phyloP scores from a whole-genome alignment of 2,888 invertebrate genomes.

The Cephus runcator region DNA sequence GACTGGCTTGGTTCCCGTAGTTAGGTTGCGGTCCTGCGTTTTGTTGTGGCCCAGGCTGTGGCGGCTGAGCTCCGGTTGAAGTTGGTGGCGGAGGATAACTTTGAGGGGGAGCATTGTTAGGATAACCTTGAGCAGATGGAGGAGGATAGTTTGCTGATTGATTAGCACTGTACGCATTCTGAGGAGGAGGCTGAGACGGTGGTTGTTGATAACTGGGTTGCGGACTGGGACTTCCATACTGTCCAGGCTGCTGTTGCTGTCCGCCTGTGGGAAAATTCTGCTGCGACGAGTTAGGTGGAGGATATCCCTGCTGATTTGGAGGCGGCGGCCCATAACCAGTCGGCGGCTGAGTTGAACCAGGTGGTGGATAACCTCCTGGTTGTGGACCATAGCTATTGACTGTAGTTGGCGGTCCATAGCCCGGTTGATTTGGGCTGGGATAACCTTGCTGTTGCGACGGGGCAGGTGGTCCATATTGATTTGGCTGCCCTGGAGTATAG shows the following conservation, averaged over 20 bases:
- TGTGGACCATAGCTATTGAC: conserved; percentile 63
- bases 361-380: conserved; percentile 72
- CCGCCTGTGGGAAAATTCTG: conserved; percentile 64
- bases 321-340: conserved; percentile 74
- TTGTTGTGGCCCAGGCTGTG: conserved; percentile 68
- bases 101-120: conserved; percentile 60
- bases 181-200: conserved; percentile 51
- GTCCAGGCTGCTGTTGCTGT: conserved; percentile 58
- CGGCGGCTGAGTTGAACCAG: conserved; percentile 68
- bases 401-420: conserved; percentile 58
- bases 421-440: conserved; percentile 71
- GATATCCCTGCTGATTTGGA: conserved; percentile 76
- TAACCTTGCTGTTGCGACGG: conserved; percentile 74
- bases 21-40: conserved; percentile 63
- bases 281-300: conserved; percentile 68
- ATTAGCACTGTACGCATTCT: conserved; percentile 57
- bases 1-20: conserved; percentile 71
- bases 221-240: conserved; percentile 65
- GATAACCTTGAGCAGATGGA: conserved; percentile 67
- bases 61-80: conserved; percentile 53
- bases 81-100: conserved; percentile 68
- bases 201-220: conserved; percentile 60
- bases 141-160: conserved; percentile 67
- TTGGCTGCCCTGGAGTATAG: conserved; percentile 68
- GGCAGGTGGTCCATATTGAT: conserved; percentile 73